Evolutionary conservation across 2,113 vertebrate species (phyloP).

Genomic region (Ascaphus truei): DNA sequence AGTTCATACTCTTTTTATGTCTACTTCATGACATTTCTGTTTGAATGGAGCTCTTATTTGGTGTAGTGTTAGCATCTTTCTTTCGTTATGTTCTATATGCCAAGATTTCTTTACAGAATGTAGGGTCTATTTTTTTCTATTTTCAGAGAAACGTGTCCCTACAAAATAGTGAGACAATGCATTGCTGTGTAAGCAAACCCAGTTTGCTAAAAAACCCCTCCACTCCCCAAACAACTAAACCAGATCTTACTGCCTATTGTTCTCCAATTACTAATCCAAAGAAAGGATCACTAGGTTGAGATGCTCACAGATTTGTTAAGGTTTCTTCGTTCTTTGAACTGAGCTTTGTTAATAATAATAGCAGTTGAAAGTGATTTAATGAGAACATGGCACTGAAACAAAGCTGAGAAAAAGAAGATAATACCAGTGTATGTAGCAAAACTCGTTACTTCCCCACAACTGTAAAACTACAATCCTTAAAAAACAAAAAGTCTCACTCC

Average conservation of each 20-base stretch:
- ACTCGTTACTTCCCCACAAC: too few species aligned
- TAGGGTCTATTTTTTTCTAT: neutral
- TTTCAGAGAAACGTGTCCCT: slow-evolving; percentile 20
- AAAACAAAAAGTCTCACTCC: too few species aligned
- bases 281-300: slow-evolving; percentile 24
- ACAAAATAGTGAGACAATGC: slow-evolving; percentile 9
- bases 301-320: slow-evolving; percentile 18
- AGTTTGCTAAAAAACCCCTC: too few species aligned
- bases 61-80: slow-evolving; percentile 17
- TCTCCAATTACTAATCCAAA: slow-evolving; percentile 29
- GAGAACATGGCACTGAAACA: neutral
- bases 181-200: slow-evolving; percentile 15
- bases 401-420: too few species aligned
- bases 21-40: slow-evolving; percentile 4
- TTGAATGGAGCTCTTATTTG: slow-evolving; percentile 10
- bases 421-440: too few species aligned
- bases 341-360: slow-evolving; percentile 16
- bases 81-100: slow-evolving; percentile 10
- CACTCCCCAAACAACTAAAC: slow-evolving; percentile 4
- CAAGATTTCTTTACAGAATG: slow-evolving; percentile 11
- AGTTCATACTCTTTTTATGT: neutral
- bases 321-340: slow-evolving; percentile 23
- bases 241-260: slow-evolving; percentile 23
- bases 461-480: too few species aligned
- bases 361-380: slow-evolving; percentile 33